Base-by-base conservation (phyloP, 1,140 invertebrate species). In the Euura saliciscinereae region DNA sequence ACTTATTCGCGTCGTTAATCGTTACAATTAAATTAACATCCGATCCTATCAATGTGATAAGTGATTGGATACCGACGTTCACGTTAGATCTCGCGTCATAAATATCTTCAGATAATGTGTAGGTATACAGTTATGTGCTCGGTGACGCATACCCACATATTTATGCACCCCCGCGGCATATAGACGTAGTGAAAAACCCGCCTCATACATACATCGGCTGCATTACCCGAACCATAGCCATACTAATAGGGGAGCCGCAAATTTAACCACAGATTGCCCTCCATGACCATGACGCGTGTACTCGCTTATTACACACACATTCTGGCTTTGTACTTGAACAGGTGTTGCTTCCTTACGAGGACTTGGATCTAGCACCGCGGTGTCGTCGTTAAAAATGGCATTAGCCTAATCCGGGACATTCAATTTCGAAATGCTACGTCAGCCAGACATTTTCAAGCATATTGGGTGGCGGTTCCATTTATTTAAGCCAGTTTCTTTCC, bases 361-460 rank as follows among this genome's bases (percentile, higher is more conserved):
- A 8, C 13, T n/a, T 8, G 51, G 51, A 59, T 59, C 51, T 67
- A 28, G 28, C 28, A n/a, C 8, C 51, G 45, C 59, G 45, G 72
- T 46, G 68, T 66, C 64, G 74, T 75, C 75, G 74, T 71, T 68
- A 69, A 74, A n/a, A 67, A 67, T 8, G 28, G 66, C 43, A 28
- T 67, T 67, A 67, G 13, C 80, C 69, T 79, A 78, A 83, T 83
- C 79, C 76, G 44, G 70, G 70, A 73, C 74, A 74, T 83, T 83
- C 74, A 82, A 83, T 84, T 82, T 72, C 74, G 73, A 81, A 83
- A 74, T 74, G 83, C 83, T 73, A 79, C 81, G 79, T 85, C 81
- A 85, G 82, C 83, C 69, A 72, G 78, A 84, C 82, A 84, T 74
- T 83, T 83, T 81, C 78, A 76, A 84, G 81, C 84, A 85, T 85